Percentiles rank a stretch among this genome's conserved stretches.
phyloP scores from a whole-genome alignment of 2,888 invertebrate species.

The Drosophila multiciliata region DNA sequence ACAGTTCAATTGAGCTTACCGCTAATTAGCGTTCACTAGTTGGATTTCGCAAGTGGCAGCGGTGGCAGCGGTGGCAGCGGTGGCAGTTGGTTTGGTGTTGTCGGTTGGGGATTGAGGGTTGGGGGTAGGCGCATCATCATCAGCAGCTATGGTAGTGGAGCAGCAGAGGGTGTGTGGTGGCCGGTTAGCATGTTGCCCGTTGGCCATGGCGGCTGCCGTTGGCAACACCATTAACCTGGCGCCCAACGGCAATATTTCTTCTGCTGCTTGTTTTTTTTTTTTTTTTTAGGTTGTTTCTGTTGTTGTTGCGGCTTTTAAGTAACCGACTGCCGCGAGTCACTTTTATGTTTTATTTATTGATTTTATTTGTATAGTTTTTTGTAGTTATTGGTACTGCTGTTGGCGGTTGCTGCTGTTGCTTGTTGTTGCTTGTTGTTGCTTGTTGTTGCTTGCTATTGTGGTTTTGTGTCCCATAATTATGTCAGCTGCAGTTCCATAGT shows the following conservation, averaged over 20 bases:
- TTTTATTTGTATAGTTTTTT: slow-evolving; percentile 64
- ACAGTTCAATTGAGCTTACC: slow-evolving; percentile 74
- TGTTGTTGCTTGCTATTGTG: slow-evolving; percentile 54
- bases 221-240: slow-evolving; percentile 55
- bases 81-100: neutral
- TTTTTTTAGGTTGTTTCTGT: neutral
- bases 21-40: slow-evolving; percentile 63
- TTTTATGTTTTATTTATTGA: slow-evolving; percentile 76
- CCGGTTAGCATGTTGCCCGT: slow-evolving; percentile 14
- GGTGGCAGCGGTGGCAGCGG: neutral
- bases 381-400: slow-evolving; percentile 3
- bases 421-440: slow-evolving; percentile 8
- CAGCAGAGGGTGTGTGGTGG: neutral
- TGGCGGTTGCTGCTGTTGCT: slow-evolving; percentile 19
- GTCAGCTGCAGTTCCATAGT: slow-evolving; percentile 76
- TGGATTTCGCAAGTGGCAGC: neutral
- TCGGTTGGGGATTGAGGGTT: neutral
- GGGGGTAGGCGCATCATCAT: slow-evolving; percentile 1
- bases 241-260: slow-evolving; percentile 38
- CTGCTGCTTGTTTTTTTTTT: slow-evolving; percentile 6
- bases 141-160: neutral
- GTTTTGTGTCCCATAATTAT: slow-evolving; percentile 75
- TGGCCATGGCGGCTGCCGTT: slow-evolving; percentile 21
- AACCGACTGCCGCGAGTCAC: slow-evolving; percentile 65
- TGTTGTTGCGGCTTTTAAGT: slow-evolving; percentile 54